These are phyloP conservation scores for Zaprionus capensis DNA, from an alignment of 1,140 invertebrate species.

Conservation along the genomic window DNA sequence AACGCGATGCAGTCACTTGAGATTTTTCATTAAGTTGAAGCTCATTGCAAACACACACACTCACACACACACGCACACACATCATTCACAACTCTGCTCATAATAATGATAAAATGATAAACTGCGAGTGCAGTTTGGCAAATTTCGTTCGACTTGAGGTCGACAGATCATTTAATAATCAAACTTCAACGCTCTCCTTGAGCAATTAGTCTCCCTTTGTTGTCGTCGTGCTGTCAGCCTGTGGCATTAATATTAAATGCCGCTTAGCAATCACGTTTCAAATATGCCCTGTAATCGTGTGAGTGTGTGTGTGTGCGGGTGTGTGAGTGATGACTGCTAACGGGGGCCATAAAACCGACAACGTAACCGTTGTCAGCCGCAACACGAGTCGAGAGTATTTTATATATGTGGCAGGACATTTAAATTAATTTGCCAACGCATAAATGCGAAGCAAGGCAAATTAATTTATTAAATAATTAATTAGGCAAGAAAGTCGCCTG, in stretches of 20 bases:
- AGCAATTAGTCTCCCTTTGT: conserved; percentile 67
- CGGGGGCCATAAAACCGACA: conserved; percentile 26
- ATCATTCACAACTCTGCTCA: conserved; percentile 3
- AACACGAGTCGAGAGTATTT: conserved; percentile 37
- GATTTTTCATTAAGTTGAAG: conserved; percentile 74
- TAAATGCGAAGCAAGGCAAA: conserved; percentile 62
- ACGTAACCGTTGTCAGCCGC: conserved; percentile 11
- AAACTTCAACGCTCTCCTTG: conserved; percentile 22
- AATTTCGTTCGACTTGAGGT: conserved; percentile 41
- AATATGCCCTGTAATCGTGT: conserved; percentile 11
- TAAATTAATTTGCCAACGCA: conserved; percentile 76
- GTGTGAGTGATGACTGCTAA: conserved; percentile 37
- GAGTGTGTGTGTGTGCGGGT: conserved; percentile 17
- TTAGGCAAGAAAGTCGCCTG: conserved; percentile 74
- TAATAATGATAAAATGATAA: conserved; percentile 19
- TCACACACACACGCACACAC: conserved; percentile 9
- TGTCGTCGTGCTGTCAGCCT: conserved; percentile 35
- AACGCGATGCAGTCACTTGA: conserved; percentile 67
- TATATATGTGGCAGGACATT: conserved; percentile 62
- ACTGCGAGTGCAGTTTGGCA: conserved; percentile 9
- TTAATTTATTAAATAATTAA: conserved; percentile 83
- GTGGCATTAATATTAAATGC: conserved; percentile 73
- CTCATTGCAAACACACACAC: conserved; percentile 27
- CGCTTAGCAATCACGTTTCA: conserved; percentile 47
- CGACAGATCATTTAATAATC: conserved; percentile 67